Evolutionary conservation across 2,113 vertebrate species (phyloP), one percentile per base, ranked within the genome.

Genomic region (Callopanchax toddi): DNA sequence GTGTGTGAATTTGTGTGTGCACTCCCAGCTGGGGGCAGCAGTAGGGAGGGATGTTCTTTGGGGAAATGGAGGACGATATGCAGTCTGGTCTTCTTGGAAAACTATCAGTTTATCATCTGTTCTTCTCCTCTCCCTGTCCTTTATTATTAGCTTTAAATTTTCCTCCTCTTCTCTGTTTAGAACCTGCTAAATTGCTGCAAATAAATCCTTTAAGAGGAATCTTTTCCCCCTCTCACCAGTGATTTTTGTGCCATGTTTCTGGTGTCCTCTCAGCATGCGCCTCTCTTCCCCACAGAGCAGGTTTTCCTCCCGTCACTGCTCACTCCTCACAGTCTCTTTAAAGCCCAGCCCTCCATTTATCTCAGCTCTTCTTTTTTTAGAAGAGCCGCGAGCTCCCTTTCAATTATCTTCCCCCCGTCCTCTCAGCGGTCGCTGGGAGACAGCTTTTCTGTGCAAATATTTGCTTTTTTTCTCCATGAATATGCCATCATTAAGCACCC

Each of bases 31-130:
- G 86, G 79, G 76, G 80, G 85, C 77, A 87, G 86, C 78, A 87
- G 82, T 78, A 83, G 81, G 85, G 76, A 85, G 81, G 81, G 83
- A 84, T 84, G 86, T 86, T 89, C 86, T 89, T 87, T 84, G 82
- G 85, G 85, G 85, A 89, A 89, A 89, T 87, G 81, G 84, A 84
- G 82, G 87, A 89, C 65, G 58, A 71, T 76, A 75, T 77, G 79
- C 84, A 86, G 86, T 85, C 86, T 87, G 85, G 81, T 88, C 70
- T 50, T 86, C 64, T 87, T 81, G 85, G 84, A 86, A 81, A 80
- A 79, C 61, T 37, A 25, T 86, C 84, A 59, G 61, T 64, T 68
- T 75, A 65, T 75, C 84, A 25, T 75, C 51, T 42, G 55, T 61
- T 56, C 46, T 51, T 55, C 64, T 78, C 42, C 25, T 18, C 59